A percentile compares a stretch with the other conserved stretches of the same genome.
Conservation (phyloP, 1,140 invertebrate genomes). For the Lasaia peninsularis region DNA sequence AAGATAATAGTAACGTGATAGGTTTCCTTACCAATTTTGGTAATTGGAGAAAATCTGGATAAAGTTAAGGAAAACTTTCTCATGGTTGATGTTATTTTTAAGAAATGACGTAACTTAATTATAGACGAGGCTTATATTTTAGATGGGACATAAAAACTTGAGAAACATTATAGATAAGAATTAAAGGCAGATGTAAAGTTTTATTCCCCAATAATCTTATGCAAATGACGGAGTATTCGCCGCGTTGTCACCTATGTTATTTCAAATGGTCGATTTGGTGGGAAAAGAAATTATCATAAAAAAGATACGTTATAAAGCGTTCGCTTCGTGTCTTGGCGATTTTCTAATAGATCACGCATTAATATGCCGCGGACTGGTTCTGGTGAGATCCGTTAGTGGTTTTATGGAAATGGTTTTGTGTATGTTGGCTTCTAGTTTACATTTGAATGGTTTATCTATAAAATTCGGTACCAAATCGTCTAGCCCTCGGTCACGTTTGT, state of each 20-base stretch:
- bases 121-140: conserved; percentile 12
- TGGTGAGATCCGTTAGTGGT: conserved; percentile 72
- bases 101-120: conserved; percentile 8
- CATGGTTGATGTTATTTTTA: neutral
- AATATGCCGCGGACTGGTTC: conserved; percentile 64
- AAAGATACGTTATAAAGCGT: conserved; percentile 46
- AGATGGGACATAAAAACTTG: conserved; percentile 13
- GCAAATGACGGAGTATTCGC: conserved; percentile 41
- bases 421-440: conserved; percentile 65
- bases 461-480: conserved; percentile 30
- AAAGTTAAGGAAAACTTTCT: neutral
- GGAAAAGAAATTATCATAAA: conserved; percentile 65
- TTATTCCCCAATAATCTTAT: conserved; percentile 51
- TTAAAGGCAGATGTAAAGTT: conserved; percentile 40
- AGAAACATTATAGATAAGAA: conserved; percentile 18
- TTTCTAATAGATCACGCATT: conserved; percentile 76
- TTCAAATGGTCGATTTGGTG: conserved; percentile 42
- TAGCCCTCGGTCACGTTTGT: conserved; percentile 7
- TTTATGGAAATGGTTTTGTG: conserved; percentile 72
- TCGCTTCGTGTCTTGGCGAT: conserved; percentile 57
- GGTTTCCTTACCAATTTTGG: conserved; percentile 18
- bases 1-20: conserved; percentile 59
- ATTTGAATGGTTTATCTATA: conserved; percentile 47
- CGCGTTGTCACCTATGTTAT: conserved; percentile 35
- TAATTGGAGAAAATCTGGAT: neutral